Evolutionary conservation across 2,113 vertebrate genomes (phyloP), one percentile per base, ranked within the genome.

Genomic region (Ia io): DNA sequence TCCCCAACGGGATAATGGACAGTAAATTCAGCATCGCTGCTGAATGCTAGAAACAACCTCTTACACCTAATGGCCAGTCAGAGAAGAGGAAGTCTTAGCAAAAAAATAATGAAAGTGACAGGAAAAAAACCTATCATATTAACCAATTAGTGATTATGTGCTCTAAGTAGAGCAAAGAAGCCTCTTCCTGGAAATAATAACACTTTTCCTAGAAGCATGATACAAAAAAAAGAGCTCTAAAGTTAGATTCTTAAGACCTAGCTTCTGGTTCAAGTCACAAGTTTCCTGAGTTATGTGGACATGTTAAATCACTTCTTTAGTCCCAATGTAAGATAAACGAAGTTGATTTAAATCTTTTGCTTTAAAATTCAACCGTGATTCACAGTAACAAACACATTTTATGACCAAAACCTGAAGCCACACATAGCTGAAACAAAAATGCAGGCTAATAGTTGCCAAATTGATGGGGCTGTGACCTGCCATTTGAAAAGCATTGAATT

Each of bases 281-380:
- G 69, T 82, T 42, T 86, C 69, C n/a, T 30, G 25, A 89, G 35
- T 79, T 87, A 92, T 9, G 5, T 61, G 49, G 20, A 40, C 47
- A 73, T 47, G 28, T 49, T 67, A 61, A 47, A 94, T 59, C 13
- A 85, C 23, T 70, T 92, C 16, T 49, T 83, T 49, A 88, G 44
- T n/a, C 9, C 79, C 89, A 30, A 16, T 56, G 32, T 67, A 71
- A 78, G 30, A 92, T 74, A 85, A 53, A 53, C 2, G 25, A 95
- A 69, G 23, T 74, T 79, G 53, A 40, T 32, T n/a, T 96, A 90
- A 91, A 65, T 90, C 8, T 40, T 42, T n/a, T 86, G 47, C 44
- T 95, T 71, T 89, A 83, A 74, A 92, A 89, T 42, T 92, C 35
- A 35, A 67, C n/a, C 44, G n/a, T 86, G 88, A 80, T 73, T 67